These are phyloP conservation scores for Melangyna quadrimaculata DNA, from an alignment of 2,888 invertebrate genomes.

Conservation along the genomic window DNA sequence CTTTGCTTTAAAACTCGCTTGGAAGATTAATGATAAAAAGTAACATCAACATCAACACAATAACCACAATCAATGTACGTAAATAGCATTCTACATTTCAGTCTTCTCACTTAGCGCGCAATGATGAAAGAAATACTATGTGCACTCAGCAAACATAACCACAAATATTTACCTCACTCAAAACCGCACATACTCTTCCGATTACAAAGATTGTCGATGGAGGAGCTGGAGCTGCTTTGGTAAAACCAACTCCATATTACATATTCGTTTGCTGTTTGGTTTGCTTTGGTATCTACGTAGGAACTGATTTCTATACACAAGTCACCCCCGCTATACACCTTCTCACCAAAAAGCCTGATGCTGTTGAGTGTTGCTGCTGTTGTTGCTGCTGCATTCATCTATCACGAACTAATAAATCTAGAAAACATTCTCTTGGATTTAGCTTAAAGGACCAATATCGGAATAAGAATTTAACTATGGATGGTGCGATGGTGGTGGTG, in stretches of 20 bases:
- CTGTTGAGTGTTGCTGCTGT: background rate
- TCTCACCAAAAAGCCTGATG: background rate
- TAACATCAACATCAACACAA: slow-evolving; percentile 43
- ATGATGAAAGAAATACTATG: slow-evolving; percentile 48
- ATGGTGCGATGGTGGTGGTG: background rate
- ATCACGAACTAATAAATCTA: slow-evolving; percentile 61
- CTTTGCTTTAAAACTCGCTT: background rate
- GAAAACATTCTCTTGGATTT: slow-evolving; percentile 15
- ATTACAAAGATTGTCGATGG: slow-evolving; percentile 37
- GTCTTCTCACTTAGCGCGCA: slow-evolving; percentile 13
- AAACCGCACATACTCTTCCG: slow-evolving; percentile 45
- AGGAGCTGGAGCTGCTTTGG: background rate
- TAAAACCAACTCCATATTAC: background rate
- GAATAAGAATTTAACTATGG: background rate
- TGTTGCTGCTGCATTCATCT: slow-evolving; percentile 29
- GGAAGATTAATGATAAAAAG: slow-evolving; percentile 54
- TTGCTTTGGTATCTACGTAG: background rate
- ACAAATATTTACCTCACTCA: slow-evolving; percentile 56
- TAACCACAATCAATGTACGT: slow-evolving; percentile 55
- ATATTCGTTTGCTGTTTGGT: background rate
- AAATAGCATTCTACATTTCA: slow-evolving; percentile 31
- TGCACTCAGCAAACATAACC: slow-evolving; percentile 36
- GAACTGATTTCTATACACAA: background rate
- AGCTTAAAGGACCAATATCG: slow-evolving; percentile 34
- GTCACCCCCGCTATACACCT: too few species aligned